Evolutionary conservation across 2,888 invertebrate genomes (phyloP).

Genomic region (Pyrocoelia pectoralis): DNA sequence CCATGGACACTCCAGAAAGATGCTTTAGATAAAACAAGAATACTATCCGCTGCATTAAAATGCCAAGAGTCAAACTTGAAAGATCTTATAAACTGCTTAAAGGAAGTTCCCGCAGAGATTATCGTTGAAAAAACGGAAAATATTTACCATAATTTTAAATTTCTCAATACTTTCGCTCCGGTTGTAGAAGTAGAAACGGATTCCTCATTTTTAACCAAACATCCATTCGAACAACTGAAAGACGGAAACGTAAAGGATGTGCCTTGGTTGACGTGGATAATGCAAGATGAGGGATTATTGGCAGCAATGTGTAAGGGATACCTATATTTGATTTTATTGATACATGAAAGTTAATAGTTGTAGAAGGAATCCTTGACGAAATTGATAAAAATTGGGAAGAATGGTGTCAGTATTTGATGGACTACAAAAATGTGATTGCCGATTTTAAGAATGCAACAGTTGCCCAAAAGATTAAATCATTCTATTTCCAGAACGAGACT

Average conservation of each 20-base stretch:
- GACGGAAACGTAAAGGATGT: constrained; percentile 68
- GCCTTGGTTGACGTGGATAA: constrained; percentile 75
- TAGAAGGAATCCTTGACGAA: too few species aligned
- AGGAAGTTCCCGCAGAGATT: constrained; percentile 64
- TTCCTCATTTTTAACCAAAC: constrained; percentile 70
- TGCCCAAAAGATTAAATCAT: constrained; percentile 44
- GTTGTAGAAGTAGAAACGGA: constrained; percentile 68
- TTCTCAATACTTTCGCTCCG: constrained; percentile 66
- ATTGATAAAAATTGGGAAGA: constrained; percentile 48
- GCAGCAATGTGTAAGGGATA: too few species aligned
- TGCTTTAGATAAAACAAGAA: constrained; percentile 65
- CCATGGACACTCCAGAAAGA: constrained; percentile 63
- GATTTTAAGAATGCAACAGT: constrained; percentile 39
- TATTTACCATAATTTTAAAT: constrained; percentile 60
- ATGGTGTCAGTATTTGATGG: constrained; percentile 45
- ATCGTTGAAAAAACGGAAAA: constrained; percentile 57
- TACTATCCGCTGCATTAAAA: constrained; percentile 67
- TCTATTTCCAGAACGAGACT: constrained; percentile 45
- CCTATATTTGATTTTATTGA: too few species aligned
- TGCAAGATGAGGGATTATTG: constrained; percentile 71
- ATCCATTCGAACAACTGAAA: constrained; percentile 69
- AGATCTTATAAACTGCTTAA: constrained; percentile 71
- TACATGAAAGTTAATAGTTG: too few species aligned
- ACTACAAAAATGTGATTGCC: constrained; percentile 47
- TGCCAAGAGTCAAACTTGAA: constrained; percentile 64